These are phyloP conservation scores for Lasioglossum oenotherae DNA, from an alignment of 2,888 invertebrate genomes.

Conservation along the genomic window DNA sequence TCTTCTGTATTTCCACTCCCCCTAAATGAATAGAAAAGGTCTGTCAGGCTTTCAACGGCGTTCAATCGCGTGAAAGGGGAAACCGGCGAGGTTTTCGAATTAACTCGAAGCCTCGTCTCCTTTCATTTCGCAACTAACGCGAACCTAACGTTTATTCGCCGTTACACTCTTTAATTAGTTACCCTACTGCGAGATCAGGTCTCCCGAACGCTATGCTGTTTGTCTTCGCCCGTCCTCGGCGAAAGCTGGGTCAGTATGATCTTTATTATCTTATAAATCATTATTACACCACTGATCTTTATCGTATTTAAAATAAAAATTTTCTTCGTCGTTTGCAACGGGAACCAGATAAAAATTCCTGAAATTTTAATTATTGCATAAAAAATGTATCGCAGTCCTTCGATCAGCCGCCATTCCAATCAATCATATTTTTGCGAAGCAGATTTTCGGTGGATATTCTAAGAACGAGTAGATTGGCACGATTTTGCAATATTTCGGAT, in stretches of 20 bases:
- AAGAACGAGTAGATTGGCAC: neutral
- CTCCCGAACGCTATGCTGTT: neutral
- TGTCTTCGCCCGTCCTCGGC: neutral
- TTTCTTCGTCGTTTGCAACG: neutral
- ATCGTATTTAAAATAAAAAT: neutral
- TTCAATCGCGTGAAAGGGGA: conserved; percentile 33
- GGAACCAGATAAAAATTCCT: neutral
- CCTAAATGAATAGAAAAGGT: conserved; percentile 17
- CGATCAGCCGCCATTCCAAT: neutral
- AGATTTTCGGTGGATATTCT: neutral
- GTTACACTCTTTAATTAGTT: conserved; percentile 6
- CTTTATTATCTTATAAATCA: no score
- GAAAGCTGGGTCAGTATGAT: neutral
- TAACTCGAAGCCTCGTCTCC: conserved; percentile 35
- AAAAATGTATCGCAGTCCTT: neutral
- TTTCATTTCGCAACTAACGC: neutral
- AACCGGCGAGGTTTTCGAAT: conserved; percentile 29
- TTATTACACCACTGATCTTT: neutral
- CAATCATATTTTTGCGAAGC: neutral
- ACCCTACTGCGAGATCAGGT: neutral
- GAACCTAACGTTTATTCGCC: neutral
- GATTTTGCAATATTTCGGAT: neutral
- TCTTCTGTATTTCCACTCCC: neutral
- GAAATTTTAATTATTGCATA: neutral
- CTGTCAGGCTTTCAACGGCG: conserved; percentile 31